Evolutionary conservation across 2,797 vertebrate species (phyloP).

Genomic region (Semotilus atromaculatus): DNA sequence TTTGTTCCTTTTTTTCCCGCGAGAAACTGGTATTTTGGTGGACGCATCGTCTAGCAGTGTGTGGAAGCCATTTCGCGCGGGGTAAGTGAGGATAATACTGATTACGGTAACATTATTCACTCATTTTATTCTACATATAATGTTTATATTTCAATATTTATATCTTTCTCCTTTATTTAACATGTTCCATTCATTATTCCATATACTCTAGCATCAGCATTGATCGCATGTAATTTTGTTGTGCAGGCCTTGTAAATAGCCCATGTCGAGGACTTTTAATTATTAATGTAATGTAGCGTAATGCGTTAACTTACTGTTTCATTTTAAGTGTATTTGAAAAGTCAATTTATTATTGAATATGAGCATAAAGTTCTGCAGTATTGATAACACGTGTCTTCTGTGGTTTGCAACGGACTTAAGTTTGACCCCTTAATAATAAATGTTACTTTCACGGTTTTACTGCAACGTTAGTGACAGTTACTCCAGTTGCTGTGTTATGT

Average conservation of each 20-base stretch:
- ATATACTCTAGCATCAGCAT: neutral
- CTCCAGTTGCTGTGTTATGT: neutral
- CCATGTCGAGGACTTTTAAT: neutral
- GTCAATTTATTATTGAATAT: neutral
- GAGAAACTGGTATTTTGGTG: constrained; percentile 43
- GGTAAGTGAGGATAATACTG: neutral
- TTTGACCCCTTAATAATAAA: neutral
- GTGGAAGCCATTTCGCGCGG: neutral
- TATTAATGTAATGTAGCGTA: neutral
- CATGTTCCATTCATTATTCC: neutral
- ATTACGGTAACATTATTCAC: neutral
- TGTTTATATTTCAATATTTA: neutral
- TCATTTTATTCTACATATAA: neutral
- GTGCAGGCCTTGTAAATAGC: neutral
- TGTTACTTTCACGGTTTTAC: neutral
- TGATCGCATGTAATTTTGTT: neutral
- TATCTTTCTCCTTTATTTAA: neutral
- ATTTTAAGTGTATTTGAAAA: neutral
- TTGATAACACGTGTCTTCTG: neutral
- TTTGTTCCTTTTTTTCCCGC: constrained; percentile 19
- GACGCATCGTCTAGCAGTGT: constrained; percentile 17
- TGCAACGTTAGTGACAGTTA: neutral
- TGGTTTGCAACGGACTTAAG: neutral
- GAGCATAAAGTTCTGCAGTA: neutral
- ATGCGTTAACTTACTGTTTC: neutral